These are phyloP conservation scores for Epizoanthus scotinus DNA, from an alignment of 92 coral and sea anemone species.

Conservation along the genomic window DNA sequence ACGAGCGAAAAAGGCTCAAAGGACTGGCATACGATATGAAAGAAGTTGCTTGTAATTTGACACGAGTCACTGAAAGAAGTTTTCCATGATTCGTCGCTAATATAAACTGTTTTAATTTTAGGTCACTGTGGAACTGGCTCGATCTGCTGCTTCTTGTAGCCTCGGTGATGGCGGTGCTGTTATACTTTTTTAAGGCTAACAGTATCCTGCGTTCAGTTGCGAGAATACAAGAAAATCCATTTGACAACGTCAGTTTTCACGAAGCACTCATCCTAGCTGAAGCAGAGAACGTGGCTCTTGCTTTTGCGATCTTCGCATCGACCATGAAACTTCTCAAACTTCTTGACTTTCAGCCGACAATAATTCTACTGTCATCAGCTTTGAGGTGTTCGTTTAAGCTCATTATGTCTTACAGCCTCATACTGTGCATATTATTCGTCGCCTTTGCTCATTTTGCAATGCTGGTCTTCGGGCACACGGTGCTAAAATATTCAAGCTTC, in stretches of 20 bases:
- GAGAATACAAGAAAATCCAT: slow-evolving; percentile 44
- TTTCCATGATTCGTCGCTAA: not conserved
- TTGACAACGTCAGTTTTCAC: slow-evolving; percentile 37
- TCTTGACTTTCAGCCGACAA: slow-evolving; percentile 34
- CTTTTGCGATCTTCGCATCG: slow-evolving; percentile 47
- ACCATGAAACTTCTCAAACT: slow-evolving; percentile 47
- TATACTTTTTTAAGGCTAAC: slow-evolving; percentile 38
- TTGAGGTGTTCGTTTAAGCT: slow-evolving; percentile 32
- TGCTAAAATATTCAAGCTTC: slow-evolving; percentile 39
- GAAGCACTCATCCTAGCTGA: slow-evolving; percentile 19
- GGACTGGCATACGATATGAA: too few relatives aligned
- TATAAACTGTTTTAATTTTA: not conserved
- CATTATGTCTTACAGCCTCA: slow-evolving; percentile 24
- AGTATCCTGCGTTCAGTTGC: slow-evolving; percentile 20
- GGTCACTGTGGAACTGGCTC: slow-evolving; percentile 45
- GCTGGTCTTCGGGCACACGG: slow-evolving; percentile 33
- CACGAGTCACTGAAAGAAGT: too few relatives aligned
- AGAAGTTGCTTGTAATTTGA: too few relatives aligned
- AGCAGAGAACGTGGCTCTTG: slow-evolving; percentile 31
- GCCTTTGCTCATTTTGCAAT: slow-evolving; percentile 46
- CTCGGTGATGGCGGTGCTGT: slow-evolving; percentile 24
- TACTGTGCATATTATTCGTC: slow-evolving; percentile 25
- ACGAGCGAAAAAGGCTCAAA: too few relatives aligned
- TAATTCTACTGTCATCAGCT: slow-evolving; percentile 41
- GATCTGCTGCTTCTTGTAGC: slow-evolving; percentile 34